phyloP scores from a whole-genome alignment of 1,140 invertebrate species.

The Hyphantria cunea region DNA sequence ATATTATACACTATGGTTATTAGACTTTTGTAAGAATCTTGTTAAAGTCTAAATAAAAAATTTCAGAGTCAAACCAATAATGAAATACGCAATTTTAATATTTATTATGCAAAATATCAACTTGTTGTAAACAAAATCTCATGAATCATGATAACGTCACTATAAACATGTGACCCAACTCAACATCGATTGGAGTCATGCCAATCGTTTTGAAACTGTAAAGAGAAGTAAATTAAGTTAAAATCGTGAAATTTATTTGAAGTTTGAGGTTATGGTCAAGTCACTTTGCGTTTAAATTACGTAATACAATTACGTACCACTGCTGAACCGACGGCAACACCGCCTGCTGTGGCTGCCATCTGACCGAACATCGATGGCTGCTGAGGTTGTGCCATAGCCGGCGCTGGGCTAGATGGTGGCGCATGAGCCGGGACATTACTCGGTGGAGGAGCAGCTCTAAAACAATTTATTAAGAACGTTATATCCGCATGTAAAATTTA shows the following conservation, averaged over 20 bases:
- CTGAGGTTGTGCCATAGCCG: slow-evolving; percentile 77
- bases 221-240: slow-evolving; percentile 18
- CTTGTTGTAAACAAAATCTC: slow-evolving; percentile 31
- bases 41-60: too few relatives aligned
- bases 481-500: slow-evolving; percentile 38
- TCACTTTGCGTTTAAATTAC: slow-evolving; percentile 51
- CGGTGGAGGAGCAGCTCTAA: slow-evolving; percentile 78
- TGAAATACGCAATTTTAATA: slow-evolving; percentile 24
- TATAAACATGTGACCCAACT: slow-evolving; percentile 49
- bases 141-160: slow-evolving; percentile 44
- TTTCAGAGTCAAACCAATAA: slow-evolving; percentile 4
- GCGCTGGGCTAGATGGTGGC: slow-evolving; percentile 83
- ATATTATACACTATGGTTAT: background rate
- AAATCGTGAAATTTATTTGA: background rate
- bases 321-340: slow-evolving; percentile 93
- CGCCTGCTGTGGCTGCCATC: slow-evolving; percentile 95
- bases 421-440: slow-evolving; percentile 81
- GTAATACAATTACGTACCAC: slow-evolving; percentile 83
- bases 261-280: slow-evolving; percentile 18
- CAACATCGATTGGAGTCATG: slow-evolving; percentile 41
- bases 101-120: slow-evolving; percentile 48
- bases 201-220: slow-evolving; percentile 38
- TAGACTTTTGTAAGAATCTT: background rate
- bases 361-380: slow-evolving; percentile 88
- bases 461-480: slow-evolving; percentile 38